A percentile compares a stretch with the other conserved stretches of the same genome.
Evolutionary conservation across 2,113 vertebrate genomes (phyloP).

Genomic region (Thunnus thynnus): DNA sequence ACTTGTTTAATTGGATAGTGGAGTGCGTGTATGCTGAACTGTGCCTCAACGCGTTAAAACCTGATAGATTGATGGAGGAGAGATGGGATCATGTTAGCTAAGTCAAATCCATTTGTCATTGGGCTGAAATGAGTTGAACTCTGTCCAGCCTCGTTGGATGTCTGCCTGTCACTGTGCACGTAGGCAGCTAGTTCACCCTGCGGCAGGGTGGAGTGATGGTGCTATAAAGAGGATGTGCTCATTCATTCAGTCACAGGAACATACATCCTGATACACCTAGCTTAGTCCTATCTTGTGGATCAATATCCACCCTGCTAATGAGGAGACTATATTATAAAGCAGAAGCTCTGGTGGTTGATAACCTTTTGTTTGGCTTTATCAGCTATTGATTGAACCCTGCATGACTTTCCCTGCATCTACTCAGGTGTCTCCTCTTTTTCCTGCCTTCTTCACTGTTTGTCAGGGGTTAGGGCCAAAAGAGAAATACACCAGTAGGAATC

Average conservation of each 20-base stretch:
- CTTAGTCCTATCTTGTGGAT: background rate
- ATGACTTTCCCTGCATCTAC: background rate
- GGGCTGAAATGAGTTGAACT: slow-evolving; percentile 19
- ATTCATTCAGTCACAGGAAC: background rate
- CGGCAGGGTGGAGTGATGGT: background rate
- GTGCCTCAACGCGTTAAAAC: slow-evolving; percentile 19
- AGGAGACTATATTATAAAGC: slow-evolving; percentile 1
- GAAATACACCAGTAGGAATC: slow-evolving; percentile 75
- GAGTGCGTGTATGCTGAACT: slow-evolving; percentile 7
- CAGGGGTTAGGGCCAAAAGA: slow-evolving; percentile 90
- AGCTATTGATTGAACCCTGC: background rate
- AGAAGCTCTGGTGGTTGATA: slow-evolving; percentile 7
- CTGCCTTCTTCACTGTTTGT: slow-evolving; percentile 80
- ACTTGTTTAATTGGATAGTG: slow-evolving; percentile 64
- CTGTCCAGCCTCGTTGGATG: background rate
- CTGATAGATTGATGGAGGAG: slow-evolving; percentile 30
- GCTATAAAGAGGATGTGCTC: slow-evolving; percentile 14
- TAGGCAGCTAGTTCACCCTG: slow-evolving; percentile 11
- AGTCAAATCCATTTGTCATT: slow-evolving; percentile 63
- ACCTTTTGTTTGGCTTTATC: background rate
- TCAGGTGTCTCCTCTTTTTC: slow-evolving; percentile 7
- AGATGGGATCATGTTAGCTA: slow-evolving; percentile 58
- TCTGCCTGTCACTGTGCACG: slow-evolving; percentile 39
- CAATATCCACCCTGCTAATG: slow-evolving; percentile 8
- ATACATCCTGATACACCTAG: background rate